Base-by-base conservation (phyloP, 2,888 invertebrate species). In the Micropterix aruncella region DNA sequence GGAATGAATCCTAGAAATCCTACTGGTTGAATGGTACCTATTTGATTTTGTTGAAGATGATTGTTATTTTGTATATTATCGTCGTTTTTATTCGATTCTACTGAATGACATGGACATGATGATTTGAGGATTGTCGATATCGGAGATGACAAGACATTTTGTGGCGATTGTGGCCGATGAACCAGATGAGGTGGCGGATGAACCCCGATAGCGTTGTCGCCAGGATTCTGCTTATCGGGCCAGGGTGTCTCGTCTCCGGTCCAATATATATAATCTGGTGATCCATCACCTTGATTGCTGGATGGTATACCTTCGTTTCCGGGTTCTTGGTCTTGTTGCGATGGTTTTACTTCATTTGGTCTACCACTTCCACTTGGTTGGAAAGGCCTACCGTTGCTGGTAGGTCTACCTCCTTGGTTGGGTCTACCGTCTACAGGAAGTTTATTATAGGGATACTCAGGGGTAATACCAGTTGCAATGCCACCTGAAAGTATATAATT, bases 371-470 rank as follows among this genome's bases (percentile, higher is more conserved):
- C 27, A 27, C 7, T 27, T 5, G 27, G 27, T 27, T 27, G 5
- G 12, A 27, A 39, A 4, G 19, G 16, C 12, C 16, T 18, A 74
- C 43, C 68, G 72, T 44, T 45, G 48, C 60, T 60, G 12, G 53
- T 53, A 19, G 56, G 58, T 19, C 60, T 61, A 14, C 45, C 50
- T 5, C 47, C 51, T 37, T 50, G 49, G 9, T 49, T 38, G 37
- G 9, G 42, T 12, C 52, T 54, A 38, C 41, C 47, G 15, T 40
- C 37, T 70, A 72, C 60, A 66, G 71, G 40, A 70, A 68, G 56
- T 75, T 71, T 44, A 73, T 69, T 37, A 57, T 70, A 49, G 59
- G 69, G 55, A 76, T 70, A 44, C 62, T 71, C 38, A 56, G 67
- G 53, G 75, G 72, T 16, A 57, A 69, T n/a, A n/a, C n/a, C n/a